These are phyloP conservation scores for Melanophora roralis DNA, from an alignment of 2,888 invertebrate species.

Conservation along the genomic window DNA sequence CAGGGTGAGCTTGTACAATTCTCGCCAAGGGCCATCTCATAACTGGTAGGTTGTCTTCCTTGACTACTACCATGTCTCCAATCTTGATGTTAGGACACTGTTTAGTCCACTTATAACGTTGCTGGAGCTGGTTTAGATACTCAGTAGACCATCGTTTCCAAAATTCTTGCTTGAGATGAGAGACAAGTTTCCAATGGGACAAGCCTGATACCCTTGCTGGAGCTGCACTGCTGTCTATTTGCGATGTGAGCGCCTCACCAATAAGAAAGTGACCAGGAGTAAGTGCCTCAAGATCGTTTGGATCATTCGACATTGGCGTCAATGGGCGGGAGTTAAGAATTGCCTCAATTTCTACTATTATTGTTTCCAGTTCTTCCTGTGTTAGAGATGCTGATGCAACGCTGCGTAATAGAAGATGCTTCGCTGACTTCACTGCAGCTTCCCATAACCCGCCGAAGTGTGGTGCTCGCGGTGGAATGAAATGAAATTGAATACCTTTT, in stretches of 20 bases:
- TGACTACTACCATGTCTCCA: background rate
- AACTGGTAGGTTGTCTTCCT: background rate
- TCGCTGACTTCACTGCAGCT: too few species aligned
- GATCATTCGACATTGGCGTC: too few species aligned
- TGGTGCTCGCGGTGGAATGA: too few species aligned
- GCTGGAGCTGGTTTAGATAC: background rate
- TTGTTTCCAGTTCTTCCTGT: too few species aligned
- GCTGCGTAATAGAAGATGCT: too few species aligned
- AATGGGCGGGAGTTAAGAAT: too few species aligned
- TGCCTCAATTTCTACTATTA: too few species aligned
- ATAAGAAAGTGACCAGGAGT: background rate
- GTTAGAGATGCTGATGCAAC: too few species aligned
- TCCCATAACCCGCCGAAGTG: too few species aligned
- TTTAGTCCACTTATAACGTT: background rate
- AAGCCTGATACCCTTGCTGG: background rate
- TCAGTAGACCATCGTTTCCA: background rate
- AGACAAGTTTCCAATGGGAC: background rate
- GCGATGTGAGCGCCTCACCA: background rate
- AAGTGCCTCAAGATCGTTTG: too few species aligned
- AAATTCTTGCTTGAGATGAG: background rate
- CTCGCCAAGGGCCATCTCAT: background rate
- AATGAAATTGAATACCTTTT: too few species aligned
- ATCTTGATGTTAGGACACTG: background rate
- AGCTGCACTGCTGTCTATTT: background rate
- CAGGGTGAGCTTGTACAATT: background rate